Conservation (phyloP, 92 coral and sea anemone species). For the Blastomussa wellsi region DNA sequence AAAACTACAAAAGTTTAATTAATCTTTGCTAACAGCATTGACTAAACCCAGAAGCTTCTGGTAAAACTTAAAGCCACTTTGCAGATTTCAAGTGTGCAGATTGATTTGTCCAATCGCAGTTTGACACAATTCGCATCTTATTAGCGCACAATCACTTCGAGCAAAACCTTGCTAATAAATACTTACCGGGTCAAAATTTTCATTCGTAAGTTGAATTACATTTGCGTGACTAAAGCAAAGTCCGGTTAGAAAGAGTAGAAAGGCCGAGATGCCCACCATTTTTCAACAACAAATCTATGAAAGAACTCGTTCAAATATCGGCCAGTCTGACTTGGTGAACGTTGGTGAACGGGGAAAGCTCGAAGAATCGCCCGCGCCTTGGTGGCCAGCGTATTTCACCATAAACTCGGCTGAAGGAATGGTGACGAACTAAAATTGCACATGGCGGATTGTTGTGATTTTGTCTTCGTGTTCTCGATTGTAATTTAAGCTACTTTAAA, state of each 20-base stretch:
- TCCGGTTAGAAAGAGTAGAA: conserved; percentile 33
- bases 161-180: background rate
- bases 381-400: background rate
- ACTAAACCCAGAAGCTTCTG: too few species aligned
- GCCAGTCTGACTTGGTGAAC: background rate
- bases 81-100: background rate
- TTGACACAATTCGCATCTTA: conserved; percentile 17
- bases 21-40: background rate
- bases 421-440: conserved; percentile 63
- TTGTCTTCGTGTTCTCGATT: background rate
- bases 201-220: conserved; percentile 72
- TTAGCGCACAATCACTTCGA: background rate
- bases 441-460: conserved; percentile 65
- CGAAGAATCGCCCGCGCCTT: background rate
- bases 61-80: background rate
- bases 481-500: background rate
- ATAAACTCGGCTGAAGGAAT: conserved; percentile 36
- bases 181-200: conserved; percentile 86
- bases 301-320: background rate
- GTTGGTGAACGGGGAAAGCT: background rate
- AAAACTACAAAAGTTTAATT: background rate
- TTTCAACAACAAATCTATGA: background rate
- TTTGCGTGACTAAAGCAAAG: conserved; percentile 54
- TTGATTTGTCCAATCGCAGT: conserved; percentile 29
- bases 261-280: background rate